Evolutionary conservation across 2,113 vertebrate genomes (phyloP).

Genomic region (Alces alces): DNA sequence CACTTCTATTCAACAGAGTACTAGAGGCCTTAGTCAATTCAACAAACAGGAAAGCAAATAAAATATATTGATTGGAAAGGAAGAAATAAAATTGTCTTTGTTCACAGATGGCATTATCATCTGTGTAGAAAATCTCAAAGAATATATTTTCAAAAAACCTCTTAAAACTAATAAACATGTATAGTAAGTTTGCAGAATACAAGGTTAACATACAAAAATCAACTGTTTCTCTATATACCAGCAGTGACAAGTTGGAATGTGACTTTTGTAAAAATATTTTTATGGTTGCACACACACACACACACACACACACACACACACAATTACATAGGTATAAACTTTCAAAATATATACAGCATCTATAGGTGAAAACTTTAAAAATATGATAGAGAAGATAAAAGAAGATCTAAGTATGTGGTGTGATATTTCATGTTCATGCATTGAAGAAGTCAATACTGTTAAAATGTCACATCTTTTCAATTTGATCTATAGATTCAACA

Average conservation of each 20-base stretch:
- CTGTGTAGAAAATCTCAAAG: not conserved
- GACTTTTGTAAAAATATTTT: not conserved
- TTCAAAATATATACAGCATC: not conserved
- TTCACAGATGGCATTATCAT: not conserved
- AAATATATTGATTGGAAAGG: not conserved
- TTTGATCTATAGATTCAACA: not conserved
- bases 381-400: not conserved
- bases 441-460: not conserved
- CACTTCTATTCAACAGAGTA: not conserved
- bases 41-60: not conserved
- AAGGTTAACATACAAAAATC: not conserved
- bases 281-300: not conserved
- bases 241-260: not conserved
- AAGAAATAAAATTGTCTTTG: not conserved
- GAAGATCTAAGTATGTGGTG: not conserved
- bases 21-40: not conserved
- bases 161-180: not conserved
- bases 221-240: not conserved
- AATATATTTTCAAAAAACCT: not conserved
- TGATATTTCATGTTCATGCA: not conserved
- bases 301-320: not conserved
- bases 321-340: not conserved
- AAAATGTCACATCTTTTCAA: not conserved
- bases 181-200: not conserved
- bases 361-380: not conserved